phyloP scores from a whole-genome alignment of 1,140 invertebrate genomes.

The Ruditapes philippinarum region DNA sequence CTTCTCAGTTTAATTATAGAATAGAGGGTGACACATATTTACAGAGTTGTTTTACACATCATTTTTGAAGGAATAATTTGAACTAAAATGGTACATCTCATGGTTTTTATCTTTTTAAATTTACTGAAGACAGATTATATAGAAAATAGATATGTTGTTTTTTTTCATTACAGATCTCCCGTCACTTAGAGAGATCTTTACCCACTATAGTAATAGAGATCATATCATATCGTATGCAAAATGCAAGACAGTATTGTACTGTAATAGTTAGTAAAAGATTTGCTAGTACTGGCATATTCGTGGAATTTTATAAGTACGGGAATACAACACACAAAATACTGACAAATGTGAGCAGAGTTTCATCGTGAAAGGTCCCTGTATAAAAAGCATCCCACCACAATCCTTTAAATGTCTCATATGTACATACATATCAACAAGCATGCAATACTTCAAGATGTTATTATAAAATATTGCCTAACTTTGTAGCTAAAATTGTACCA shows the following conservation, averaged over 20 bases:
- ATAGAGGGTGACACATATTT: neutral
- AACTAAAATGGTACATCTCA: slow-evolving; percentile 1
- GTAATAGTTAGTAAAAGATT: slow-evolving; percentile 20
- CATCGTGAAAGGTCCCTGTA: neutral
- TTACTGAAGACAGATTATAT: too few species aligned
- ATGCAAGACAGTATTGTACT: neutral
- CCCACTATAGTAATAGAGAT: too few species aligned
- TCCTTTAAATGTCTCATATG: neutral
- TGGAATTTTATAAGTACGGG: neutral
- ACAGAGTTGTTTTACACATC: slow-evolving; percentile 42
- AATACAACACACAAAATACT: slow-evolving; percentile 21
- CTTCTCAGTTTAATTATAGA: neutral
- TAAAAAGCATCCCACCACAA: slow-evolving; percentile 28
- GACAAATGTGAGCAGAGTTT: slow-evolving; percentile 4
- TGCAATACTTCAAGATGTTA: slow-evolving; percentile 3
- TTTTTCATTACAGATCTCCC: too few species aligned
- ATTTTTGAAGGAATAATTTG: neutral
- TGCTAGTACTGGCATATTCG: slow-evolving; percentile 2
- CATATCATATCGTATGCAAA: neutral
- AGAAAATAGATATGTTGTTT: too few species aligned
- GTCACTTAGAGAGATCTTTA: too few species aligned
- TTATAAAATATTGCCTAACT: too few species aligned
- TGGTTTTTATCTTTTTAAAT: neutral
- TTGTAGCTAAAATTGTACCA: too few species aligned
- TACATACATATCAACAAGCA: slow-evolving; percentile 40